phyloP scores from a whole-genome alignment of 2,888 invertebrate species.

The Glaucopsyche alexis region DNA sequence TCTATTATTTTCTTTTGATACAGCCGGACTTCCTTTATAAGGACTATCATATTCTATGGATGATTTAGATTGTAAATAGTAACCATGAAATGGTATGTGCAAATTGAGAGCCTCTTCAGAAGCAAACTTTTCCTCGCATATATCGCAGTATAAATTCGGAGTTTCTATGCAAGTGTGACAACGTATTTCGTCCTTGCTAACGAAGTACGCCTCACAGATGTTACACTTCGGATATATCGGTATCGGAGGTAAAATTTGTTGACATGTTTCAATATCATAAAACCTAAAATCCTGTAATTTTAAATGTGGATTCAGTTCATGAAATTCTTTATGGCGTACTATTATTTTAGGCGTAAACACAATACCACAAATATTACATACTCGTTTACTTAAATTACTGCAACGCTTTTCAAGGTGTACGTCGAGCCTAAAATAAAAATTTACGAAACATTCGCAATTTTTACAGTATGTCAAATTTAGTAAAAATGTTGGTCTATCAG shows the following conservation, averaged over 20 bases:
- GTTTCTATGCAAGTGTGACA: slow-evolving; percentile 51
- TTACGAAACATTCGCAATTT: slow-evolving; percentile 55
- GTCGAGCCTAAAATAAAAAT: slow-evolving; percentile 39
- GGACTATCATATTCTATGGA: slow-evolving; percentile 3
- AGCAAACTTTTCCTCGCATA: slow-evolving; percentile 52
- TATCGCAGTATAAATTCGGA: slow-evolving; percentile 49
- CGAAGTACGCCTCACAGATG: slow-evolving; percentile 53
- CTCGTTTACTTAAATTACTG: slow-evolving; percentile 43
- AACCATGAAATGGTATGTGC: slow-evolving; percentile 60
- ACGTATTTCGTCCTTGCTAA: slow-evolving; percentile 46
- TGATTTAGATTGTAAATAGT: slow-evolving; percentile 40
- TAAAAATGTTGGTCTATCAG: slow-evolving; percentile 16
- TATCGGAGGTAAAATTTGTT: slow-evolving; percentile 53
- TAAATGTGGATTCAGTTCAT: slow-evolving; percentile 46
- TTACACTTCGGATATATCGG: slow-evolving; percentile 58
- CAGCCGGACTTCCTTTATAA: neutral
- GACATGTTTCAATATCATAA: slow-evolving; percentile 50
- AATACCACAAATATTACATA: slow-evolving; percentile 59
- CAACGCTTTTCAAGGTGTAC: slow-evolving; percentile 50
- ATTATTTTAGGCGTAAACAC: slow-evolving; percentile 48
- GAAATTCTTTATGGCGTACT: slow-evolving; percentile 48
- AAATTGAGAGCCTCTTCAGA: slow-evolving; percentile 53
- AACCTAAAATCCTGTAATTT: slow-evolving; percentile 56
- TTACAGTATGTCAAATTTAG: slow-evolving; percentile 47
- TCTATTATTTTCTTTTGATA: neutral